Conservation (phyloP, 2,113 vertebrate species). For the Pungitius pungitius region DNA sequence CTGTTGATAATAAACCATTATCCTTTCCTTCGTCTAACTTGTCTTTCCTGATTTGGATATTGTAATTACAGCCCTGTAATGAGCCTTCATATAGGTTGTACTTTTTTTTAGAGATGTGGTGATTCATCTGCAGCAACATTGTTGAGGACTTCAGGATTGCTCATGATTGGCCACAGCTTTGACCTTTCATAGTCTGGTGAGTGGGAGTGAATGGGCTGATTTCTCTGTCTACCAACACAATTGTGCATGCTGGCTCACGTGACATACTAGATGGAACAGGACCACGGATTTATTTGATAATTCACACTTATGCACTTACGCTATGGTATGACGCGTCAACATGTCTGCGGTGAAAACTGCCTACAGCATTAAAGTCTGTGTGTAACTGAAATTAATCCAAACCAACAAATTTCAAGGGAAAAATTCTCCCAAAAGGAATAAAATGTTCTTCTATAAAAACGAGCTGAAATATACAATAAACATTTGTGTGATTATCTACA, state of each 20-base stretch:
- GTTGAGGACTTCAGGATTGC: background rate
- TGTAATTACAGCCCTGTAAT: background rate
- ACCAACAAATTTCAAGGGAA: background rate
- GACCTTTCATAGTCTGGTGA: constrained; percentile 24
- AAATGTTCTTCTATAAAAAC: background rate
- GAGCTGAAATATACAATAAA: background rate
- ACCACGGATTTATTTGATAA: background rate
- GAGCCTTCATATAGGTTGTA: background rate
- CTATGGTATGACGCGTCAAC: background rate
- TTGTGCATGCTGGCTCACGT: background rate
- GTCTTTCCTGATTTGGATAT: no score
- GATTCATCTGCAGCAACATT: background rate
- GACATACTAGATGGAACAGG: background rate
- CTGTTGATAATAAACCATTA: no score
- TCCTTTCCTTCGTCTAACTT: no score
- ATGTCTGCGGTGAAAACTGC: background rate
- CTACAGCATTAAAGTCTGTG: background rate
- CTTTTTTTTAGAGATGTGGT: background rate
- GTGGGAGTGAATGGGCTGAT: constrained; percentile 40
- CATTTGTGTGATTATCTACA: background rate
- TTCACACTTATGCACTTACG: background rate
- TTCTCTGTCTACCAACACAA: background rate
- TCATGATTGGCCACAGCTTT: background rate
- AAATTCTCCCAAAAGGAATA: background rate
- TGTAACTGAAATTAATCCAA: constrained; percentile 1